Percentiles rank a stretch among this genome's conserved stretches.
These are phyloP conservation scores for Hipposideros armiger DNA, from an alignment of 2,113 vertebrate genomes.

Conservation along the genomic window DNA sequence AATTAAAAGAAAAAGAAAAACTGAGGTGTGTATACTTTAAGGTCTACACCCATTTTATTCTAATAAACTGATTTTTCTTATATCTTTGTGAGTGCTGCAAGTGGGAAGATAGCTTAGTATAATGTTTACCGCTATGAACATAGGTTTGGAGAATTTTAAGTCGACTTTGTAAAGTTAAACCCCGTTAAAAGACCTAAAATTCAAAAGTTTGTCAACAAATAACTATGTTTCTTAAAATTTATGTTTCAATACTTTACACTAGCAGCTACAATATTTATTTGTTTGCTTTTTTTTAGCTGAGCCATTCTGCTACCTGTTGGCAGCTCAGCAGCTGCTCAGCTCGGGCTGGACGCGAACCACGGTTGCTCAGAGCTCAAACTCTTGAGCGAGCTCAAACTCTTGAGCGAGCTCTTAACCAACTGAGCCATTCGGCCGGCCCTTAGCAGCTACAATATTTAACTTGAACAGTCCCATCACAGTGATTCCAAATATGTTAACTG, in stretches of 20 bases:
- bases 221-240: conserved; percentile 2
- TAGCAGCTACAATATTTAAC: conserved; percentile 28
- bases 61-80: conserved; percentile 34
- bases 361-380: too few relatives aligned
- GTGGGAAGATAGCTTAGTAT: not conserved
- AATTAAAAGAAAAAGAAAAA: conserved; percentile 14
- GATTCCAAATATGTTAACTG: conserved; percentile 26
- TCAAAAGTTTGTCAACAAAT: not conserved
- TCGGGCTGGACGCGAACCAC: too few relatives aligned
- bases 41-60: not conserved
- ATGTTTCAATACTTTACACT: not conserved
- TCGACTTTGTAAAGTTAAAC: conserved; percentile 17
- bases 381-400: too few relatives aligned
- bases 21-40: not conserved
- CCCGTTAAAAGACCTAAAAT: conserved; percentile 29
- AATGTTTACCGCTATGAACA: not conserved
- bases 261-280: conserved; percentile 15
- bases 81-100: conserved; percentile 11
- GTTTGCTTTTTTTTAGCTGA: too few relatives aligned
- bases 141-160: not conserved
- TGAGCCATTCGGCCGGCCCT: too few relatives aligned
- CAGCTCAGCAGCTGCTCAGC: too few relatives aligned
- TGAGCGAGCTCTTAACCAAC: too few relatives aligned
- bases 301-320: too few relatives aligned
- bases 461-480: not conserved